phyloP scores from a whole-genome alignment of 2,113 vertebrate genomes.

The Ursus arctos region DNA sequence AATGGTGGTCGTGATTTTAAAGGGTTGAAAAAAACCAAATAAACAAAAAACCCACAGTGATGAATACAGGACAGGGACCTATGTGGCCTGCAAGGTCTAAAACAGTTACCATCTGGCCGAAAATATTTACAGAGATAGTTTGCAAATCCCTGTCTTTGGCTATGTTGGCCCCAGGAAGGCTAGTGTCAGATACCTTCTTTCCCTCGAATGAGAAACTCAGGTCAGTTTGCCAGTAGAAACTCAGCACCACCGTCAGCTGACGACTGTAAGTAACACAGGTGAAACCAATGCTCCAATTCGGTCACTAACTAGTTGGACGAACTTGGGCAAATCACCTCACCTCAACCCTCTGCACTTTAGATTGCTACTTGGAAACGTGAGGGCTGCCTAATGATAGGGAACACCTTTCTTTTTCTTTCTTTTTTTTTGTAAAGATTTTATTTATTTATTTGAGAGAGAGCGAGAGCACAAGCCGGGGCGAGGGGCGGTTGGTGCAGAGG shows the following conservation, averaged over 20 bases:
- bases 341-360: neutral
- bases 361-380: neutral
- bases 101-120: neutral
- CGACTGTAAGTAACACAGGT: neutral
- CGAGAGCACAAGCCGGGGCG: too few relatives aligned
- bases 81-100: neutral
- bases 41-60: neutral
- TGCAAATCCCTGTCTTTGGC: neutral
- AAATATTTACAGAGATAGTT: neutral
- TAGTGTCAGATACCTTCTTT: neutral
- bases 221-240: neutral
- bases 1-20: neutral
- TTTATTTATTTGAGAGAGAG: too few relatives aligned
- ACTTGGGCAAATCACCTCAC: neutral
- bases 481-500: too few relatives aligned
- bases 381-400: neutral
- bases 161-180: neutral
- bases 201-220: neutral
- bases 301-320: neutral
- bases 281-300: neutral
- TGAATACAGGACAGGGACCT: neutral
- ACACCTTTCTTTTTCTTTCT: neutral
- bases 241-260: neutral
- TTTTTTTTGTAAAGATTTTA: too few relatives aligned
- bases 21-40: neutral